phyloP scores from a whole-genome alignment of 35 echinoderm and acorn worm genomes.

The Ophiothrix spiculata region DNA sequence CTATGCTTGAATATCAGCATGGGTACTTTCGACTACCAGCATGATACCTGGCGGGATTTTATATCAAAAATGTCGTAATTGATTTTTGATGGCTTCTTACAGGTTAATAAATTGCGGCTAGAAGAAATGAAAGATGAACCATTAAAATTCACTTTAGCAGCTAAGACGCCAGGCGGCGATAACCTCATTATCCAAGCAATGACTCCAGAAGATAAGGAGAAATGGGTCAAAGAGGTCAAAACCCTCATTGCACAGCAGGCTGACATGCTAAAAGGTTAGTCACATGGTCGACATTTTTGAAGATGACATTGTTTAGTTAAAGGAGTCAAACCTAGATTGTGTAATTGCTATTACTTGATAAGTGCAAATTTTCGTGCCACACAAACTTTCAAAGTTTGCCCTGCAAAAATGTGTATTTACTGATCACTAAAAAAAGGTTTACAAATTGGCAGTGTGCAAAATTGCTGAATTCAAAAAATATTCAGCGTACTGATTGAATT shows the following conservation, averaged over 20 bases:
- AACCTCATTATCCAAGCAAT: conserved; percentile 66
- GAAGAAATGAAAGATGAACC: conserved; percentile 79
- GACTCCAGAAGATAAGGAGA: conserved; percentile 62
- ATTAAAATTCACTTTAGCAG: conserved; percentile 65
- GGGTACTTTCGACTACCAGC: too few species aligned
- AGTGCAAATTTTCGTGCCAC: neutral
- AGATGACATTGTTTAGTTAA: neutral
- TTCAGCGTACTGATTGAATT: too few species aligned
- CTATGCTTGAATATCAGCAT: too few species aligned
- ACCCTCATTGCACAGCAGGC: conserved; percentile 69
- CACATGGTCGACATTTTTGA: neutral
- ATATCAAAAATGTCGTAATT: too few species aligned
- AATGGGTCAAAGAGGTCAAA: conserved; percentile 69
- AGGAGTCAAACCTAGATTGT: too few species aligned
- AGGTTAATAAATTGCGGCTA: conserved; percentile 90
- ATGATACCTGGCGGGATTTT: too few species aligned
- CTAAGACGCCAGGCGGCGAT: conserved; percentile 54
- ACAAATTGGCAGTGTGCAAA: neutral
- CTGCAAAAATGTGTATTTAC: neutral
- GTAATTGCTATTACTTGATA: neutral
- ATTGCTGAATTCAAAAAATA: too few species aligned
- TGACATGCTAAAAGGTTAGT: conserved; percentile 88
- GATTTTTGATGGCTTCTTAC: neutral
- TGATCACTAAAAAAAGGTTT: neutral
- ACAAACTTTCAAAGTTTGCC: neutral